These are phyloP conservation scores for Myotis davidii DNA, from an alignment of 2,113 vertebrate species.

Conservation along the genomic window DNA sequence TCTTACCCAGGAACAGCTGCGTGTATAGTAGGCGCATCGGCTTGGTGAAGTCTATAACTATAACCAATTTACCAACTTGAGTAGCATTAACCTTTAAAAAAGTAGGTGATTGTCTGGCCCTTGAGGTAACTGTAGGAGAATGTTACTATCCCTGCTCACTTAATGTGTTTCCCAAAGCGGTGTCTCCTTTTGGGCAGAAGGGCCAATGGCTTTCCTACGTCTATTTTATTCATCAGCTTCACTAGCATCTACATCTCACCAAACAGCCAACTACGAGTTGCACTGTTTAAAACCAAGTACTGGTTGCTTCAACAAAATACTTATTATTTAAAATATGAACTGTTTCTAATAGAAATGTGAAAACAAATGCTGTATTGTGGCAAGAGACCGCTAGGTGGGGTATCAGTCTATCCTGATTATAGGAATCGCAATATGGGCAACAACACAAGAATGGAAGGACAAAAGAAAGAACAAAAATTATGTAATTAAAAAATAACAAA, in stretches of 20 bases:
- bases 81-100: neutral
- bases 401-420: neutral
- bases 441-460: neutral
- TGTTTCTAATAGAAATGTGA: neutral
- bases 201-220: neutral
- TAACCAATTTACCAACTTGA: neutral
- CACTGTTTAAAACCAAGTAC: neutral
- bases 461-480: neutral
- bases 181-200: neutral
- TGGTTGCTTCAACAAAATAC: neutral
- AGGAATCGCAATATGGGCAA: neutral
- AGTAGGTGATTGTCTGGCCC: neutral
- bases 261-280: neutral
- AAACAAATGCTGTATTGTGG: neutral
- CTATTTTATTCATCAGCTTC: neutral
- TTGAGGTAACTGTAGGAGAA: neutral
- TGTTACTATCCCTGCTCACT: neutral
- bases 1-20: neutral
- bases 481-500: neutral
- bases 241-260: neutral
- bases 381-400: neutral
- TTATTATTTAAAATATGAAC: neutral
- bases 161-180: neutral
- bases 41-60: neutral
- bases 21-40: neutral